A percentile compares a stretch with the other conserved stretches of the same genome.
Evolutionary conservation across 2,888 invertebrate genomes (phyloP).

Genomic region (Plebejus argus): DNA sequence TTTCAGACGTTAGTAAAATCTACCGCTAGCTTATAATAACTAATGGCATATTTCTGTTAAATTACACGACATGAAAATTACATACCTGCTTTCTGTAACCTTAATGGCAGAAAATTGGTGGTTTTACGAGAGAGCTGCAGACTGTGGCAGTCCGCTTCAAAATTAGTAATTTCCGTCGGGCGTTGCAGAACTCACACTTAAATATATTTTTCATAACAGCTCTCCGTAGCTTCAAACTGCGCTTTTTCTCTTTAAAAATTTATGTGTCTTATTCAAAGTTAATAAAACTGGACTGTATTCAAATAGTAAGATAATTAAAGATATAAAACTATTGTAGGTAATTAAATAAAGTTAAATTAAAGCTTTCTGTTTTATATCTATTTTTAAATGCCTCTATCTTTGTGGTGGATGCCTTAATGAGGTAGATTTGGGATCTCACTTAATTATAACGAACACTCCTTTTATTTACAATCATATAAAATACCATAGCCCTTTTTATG

Average conservation of each 20-base stretch:
- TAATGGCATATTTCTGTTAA: neutral
- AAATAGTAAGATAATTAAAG: neutral
- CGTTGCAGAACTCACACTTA: neutral
- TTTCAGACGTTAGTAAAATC: neutral
- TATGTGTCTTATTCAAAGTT: neutral
- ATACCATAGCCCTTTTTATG: neutral
- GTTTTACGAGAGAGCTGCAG: slow-evolving; percentile 11
- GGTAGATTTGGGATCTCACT: slow-evolving; percentile 17
- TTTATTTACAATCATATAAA: slow-evolving; percentile 1
- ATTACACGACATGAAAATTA: neutral
- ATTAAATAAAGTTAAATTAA: slow-evolving; percentile 14
- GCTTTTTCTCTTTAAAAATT: neutral
- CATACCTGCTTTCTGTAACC: neutral
- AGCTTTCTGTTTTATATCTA: slow-evolving; percentile 18
- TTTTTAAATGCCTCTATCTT: slow-evolving; percentile 7
- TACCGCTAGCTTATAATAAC: neutral
- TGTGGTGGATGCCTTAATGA: slow-evolving; percentile 9
- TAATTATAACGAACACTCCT: slow-evolving; percentile 17
- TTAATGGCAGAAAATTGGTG: slow-evolving; percentile 3
- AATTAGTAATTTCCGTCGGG: slow-evolving; percentile 18
- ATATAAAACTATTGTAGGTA: slow-evolving; percentile 16
- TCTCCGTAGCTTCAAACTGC: neutral
- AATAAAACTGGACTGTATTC: neutral
- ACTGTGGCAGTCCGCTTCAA: neutral
- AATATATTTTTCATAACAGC: neutral